phyloP scores from a whole-genome alignment of 2,113 vertebrate species.

The Vicugna pacos region DNA sequence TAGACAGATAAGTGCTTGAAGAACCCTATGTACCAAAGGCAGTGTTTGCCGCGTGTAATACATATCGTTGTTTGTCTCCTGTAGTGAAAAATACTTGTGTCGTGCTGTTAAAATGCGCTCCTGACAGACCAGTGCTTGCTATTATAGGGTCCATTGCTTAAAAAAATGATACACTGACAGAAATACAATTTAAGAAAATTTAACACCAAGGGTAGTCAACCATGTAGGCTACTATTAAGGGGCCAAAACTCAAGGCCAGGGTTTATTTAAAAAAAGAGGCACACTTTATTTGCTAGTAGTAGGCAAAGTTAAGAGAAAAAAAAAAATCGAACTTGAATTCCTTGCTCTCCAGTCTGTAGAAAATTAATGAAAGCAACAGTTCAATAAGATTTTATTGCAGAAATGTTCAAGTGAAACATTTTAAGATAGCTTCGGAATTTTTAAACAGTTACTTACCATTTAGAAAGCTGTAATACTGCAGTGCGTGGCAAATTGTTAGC shows the following conservation, averaged over 20 bases:
- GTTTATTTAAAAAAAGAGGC: slow-evolving; percentile 87
- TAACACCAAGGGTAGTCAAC: slow-evolving; percentile 89
- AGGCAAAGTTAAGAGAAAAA: slow-evolving; percentile 81
- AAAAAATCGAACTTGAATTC: slow-evolving; percentile 72
- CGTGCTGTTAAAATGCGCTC: slow-evolving; percentile 90
- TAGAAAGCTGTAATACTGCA: slow-evolving; percentile 62
- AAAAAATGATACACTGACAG: slow-evolving; percentile 91
- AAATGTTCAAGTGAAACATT: slow-evolving; percentile 86
- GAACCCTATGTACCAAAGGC: slow-evolving; percentile 87
- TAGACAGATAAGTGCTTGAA: slow-evolving; percentile 89
- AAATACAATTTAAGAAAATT: slow-evolving; percentile 93
- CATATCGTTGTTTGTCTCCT: slow-evolving; percentile 92
- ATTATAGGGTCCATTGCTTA: slow-evolving; percentile 90
- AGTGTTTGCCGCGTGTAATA: slow-evolving; percentile 91
- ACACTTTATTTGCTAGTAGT: slow-evolving; percentile 84
- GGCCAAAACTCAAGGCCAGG: slow-evolving; percentile 89
- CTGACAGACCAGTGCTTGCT: slow-evolving; percentile 89
- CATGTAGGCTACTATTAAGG: slow-evolving; percentile 90
- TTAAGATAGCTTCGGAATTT: slow-evolving; percentile 84
- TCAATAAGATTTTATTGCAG: slow-evolving; percentile 86
- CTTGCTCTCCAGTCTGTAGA: slow-evolving; percentile 80
- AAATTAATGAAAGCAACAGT: slow-evolving; percentile 87
- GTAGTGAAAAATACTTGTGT: slow-evolving; percentile 91
- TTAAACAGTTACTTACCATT: slow-evolving; percentile 83
- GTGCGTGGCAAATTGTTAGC: slow-evolving; percentile 80